Conservation (phyloP, 2,797 vertebrate species). For the Tympanoctomys barrerae region DNA sequence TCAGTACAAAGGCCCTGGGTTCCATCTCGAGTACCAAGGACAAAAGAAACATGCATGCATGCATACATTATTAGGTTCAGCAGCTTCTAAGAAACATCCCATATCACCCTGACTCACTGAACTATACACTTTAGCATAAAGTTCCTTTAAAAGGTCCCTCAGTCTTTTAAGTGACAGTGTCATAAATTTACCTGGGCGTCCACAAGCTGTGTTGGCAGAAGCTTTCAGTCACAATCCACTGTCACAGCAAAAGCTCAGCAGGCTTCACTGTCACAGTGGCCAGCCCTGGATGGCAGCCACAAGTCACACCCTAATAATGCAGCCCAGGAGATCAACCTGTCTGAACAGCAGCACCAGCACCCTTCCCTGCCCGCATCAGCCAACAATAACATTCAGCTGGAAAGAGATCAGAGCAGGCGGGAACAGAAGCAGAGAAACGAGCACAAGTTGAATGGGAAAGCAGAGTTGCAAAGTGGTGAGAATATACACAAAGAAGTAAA, state of each 20-base stretch:
- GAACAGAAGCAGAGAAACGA: not conserved
- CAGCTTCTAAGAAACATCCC: conserved; percentile 12
- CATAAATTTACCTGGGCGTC: not conserved
- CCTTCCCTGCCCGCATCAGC: not conserved
- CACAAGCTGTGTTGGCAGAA: not conserved
- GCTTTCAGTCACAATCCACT: conserved; percentile 17
- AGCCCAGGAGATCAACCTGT: not conserved
- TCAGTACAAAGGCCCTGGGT: not conserved
- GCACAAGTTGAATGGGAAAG: not conserved
- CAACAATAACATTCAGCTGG: not conserved
- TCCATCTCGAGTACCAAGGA: not conserved
- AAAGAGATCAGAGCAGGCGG: conserved; percentile 1
- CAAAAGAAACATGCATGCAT: not conserved
- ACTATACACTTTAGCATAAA: not conserved
- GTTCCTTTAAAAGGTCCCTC: not conserved
- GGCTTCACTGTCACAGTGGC: not conserved
- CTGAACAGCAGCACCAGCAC: not conserved
- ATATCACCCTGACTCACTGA: not conserved
- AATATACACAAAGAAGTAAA: not conserved
- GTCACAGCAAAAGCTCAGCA: not conserved
- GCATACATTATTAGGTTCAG: not conserved
- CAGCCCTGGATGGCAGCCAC: not conserved
- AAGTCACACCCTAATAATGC: conserved; percentile 3
- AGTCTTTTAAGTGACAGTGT: not conserved
- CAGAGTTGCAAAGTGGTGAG: not conserved